phyloP scores from a whole-genome alignment of 2,113 vertebrate species.

The Sturnira hondurensis region DNA sequence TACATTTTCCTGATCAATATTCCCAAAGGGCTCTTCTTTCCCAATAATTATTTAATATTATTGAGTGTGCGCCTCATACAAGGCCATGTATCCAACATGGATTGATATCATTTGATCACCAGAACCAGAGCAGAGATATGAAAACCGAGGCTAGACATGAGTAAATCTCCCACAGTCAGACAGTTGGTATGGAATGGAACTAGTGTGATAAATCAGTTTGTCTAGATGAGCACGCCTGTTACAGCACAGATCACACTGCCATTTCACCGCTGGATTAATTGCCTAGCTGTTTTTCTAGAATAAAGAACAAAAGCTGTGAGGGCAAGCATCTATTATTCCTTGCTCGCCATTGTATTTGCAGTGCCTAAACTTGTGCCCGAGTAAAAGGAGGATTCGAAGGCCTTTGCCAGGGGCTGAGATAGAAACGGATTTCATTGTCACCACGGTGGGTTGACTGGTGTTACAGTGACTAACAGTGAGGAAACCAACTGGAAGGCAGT shows the following conservation, averaged over 20 bases:
- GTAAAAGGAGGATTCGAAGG: neutral
- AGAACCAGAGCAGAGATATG: neutral
- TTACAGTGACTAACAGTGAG: neutral
- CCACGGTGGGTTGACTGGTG: neutral
- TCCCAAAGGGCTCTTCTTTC: neutral
- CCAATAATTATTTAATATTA: neutral
- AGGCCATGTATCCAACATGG: accelerated
- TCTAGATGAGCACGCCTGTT: neutral
- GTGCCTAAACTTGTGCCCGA: neutral
- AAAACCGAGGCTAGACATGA: neutral
- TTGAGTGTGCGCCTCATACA: neutral
- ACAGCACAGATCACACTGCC: neutral
- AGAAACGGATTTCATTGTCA: neutral
- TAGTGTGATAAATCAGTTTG: neutral
- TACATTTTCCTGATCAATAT: neutral
- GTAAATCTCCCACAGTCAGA: neutral
- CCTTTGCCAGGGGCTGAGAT: neutral
- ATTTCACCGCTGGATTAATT: neutral
- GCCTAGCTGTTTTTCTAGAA: neutral
- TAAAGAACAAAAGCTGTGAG: neutral
- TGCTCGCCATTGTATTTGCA: neutral
- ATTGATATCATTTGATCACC: neutral
- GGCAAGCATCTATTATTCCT: neutral
- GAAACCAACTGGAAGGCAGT: neutral
- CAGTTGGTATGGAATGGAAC: neutral